A percentile compares a stretch with the other conserved stretches of the same genome.
These are phyloP conservation scores for Eupithecia subfuscata DNA, from an alignment of 2,888 invertebrate species.

Conservation along the genomic window DNA sequence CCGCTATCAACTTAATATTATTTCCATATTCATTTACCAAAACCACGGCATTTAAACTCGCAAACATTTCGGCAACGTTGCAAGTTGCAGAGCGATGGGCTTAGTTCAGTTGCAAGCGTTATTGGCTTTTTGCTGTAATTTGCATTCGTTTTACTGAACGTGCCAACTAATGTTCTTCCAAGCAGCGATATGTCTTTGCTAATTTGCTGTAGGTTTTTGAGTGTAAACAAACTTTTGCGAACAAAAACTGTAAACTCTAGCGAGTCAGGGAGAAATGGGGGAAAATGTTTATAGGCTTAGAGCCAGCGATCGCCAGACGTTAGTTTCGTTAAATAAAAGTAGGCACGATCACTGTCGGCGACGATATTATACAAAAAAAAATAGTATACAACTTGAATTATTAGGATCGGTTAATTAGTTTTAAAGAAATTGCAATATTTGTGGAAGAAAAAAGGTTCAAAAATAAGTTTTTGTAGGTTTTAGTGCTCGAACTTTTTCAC, in stretches of 20 bases:
- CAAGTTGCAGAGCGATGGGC: slow-evolving; percentile 15
- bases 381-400: too few relatives aligned
- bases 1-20: neutral
- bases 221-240: slow-evolving; percentile 10
- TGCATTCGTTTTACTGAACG: slow-evolving; percentile 26
- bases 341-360: too few relatives aligned
- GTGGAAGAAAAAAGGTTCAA: too few relatives aligned
- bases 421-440: too few relatives aligned
- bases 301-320: too few relatives aligned
- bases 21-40: neutral
- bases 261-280: neutral
- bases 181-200: slow-evolving; percentile 27
- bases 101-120: slow-evolving; percentile 24
- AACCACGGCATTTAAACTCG: neutral
- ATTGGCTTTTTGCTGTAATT: slow-evolving; percentile 36
- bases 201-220: slow-evolving; percentile 16
- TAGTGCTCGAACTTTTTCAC: too few relatives aligned
- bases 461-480: too few relatives aligned
- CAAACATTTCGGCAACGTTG: slow-evolving; percentile 1
- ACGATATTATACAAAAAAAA: too few relatives aligned
- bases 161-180: slow-evolving; percentile 33
- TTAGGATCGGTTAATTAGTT: too few relatives aligned
- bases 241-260: slow-evolving; percentile 4
- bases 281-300: neutral
- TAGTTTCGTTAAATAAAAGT: too few relatives aligned